Evolutionary conservation across 92 coral and sea anemone genomes (phyloP).

Genomic region (Chrysogorgia sp.): DNA sequence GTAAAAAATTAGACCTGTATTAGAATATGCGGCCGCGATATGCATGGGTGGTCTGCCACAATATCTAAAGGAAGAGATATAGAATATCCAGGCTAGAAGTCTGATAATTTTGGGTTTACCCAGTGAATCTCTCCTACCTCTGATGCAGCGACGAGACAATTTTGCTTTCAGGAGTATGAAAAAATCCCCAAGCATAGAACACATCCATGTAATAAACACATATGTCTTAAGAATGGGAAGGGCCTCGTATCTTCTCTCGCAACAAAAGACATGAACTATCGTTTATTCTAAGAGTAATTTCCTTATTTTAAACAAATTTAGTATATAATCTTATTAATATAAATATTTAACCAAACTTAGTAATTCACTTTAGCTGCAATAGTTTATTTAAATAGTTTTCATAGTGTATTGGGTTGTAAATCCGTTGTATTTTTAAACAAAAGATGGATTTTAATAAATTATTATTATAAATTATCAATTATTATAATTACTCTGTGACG

Average conservation of each 20-base stretch:
- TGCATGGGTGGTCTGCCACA: constrained; percentile 21
- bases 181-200: neutral
- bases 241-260: neutral
- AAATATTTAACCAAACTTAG: neutral
- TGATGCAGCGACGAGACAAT: constrained; percentile 8
- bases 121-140: constrained; percentile 10
- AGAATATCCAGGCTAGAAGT: constrained; percentile 23
- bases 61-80: constrained; percentile 10
- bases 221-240: neutral
- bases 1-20: constrained; percentile 8
- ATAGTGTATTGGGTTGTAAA: no score
- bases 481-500: no score
- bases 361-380: no score
- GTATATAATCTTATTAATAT: neutral
- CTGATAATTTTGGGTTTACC: constrained; percentile 7
- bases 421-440: no score
- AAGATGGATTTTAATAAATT: no score
- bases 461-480: no score
- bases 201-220: neutral
- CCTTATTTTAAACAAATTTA: neutral
- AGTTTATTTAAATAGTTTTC: no score
- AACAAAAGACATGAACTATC: constrained; percentile 22
- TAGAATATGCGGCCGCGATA: constrained; percentile 22
- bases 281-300: constrained; percentile 5
- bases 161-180: neutral